Base-by-base conservation (phyloP, 1,140 invertebrate genomes). In the Microplitis mediator region DNA sequence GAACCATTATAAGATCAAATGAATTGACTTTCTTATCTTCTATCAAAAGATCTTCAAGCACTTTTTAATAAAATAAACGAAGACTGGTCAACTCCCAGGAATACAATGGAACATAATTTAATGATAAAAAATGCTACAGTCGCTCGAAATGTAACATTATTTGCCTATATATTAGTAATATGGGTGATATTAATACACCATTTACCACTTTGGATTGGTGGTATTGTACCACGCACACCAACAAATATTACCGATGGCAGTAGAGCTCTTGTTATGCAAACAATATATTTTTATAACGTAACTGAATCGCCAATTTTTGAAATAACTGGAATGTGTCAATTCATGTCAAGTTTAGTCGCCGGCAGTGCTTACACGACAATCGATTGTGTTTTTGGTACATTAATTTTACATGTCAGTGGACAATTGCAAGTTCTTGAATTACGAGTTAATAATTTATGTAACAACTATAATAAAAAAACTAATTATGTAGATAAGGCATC, bases 121-220 rank as follows among this genome's bases (percentile, higher is more conserved):
- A 64, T 64, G 62, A 14, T 64, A n/a, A 64, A 45, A 64, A 64
- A 36, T 8, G 35, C 62, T 4, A 64, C 34, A 36, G 36, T 64
- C 35, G 11, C 62, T 14, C 35, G 36, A 64, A 34, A 14, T n/a
- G 36, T 64, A 11, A 39, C 35, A 13, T 4, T 35, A 11, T 64
- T 64, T 6, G n/a, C 62, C 4, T 64, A 64, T 2, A 64, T 64
- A 4, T n/a, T 36, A 9, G 36, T 64, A 14, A n/a, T 64, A n/a
- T 64, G 62, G 62, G 32, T 64, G 2, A 39, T 64, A 4, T 2
- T 35, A 5, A 34, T 64, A 4, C 62, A 64, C 13, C 32, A 64
- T 23, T 14, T 64, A 34, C 62, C 62, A 9, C 14, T 64, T 36
- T 64, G 62, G 62, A n/a, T 64, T 16, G 11, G 11, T 39, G 62